Evolutionary conservation across 2,113 vertebrate genomes (phyloP), one percentile per base, ranked within the genome.

Genomic region (Tinamus guttatus): DNA sequence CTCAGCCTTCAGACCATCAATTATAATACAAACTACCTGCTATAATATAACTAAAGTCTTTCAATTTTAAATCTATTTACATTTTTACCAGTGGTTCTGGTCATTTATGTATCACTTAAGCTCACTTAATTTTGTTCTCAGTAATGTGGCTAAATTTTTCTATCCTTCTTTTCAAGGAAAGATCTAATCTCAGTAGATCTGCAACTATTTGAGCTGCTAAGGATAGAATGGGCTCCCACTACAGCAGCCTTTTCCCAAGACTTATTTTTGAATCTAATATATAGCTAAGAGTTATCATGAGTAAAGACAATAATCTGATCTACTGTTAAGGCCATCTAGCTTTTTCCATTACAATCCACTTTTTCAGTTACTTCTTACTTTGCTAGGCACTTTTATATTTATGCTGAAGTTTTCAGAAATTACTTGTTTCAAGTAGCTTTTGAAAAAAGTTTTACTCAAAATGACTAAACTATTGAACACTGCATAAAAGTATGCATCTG

Each of bases 191-290:
- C 19, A 6, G 1, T 7, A 3, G 11, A 24, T 54, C 20, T 16
- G 4, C 2, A 67, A 30, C 3, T 32, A 16, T 9, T 41, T 18
- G 21, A 38, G 16, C 17, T 52, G 9, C 21, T 43, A 49, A 34
- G 22, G 4, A 13, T 47, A n/a, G 16, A 21, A 71, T 76, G 76
- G 52, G 28, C 25, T 94, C 28, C 45, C 36, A 63, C 58, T 83
- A 34, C 40, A 76, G 90, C 27, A 59, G 70, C 3, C 13, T 45
- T 81, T 85, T 73, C 32, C 32, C 15, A 38, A 52, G 3, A 45
- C 5, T 6, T 52, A 7, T 28, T 82, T 84, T 76, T 49, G 5
- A 68, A 71, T 30, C 3, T 8, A 40, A 11, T 0, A 0, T 36
- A 21, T 0, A 8, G 4, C n/a, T 11, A 17, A 54, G 32, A 52